Evolutionary conservation across 2,888 invertebrate species (phyloP), one percentile per base, ranked within the genome.

Genomic region (Drosophila anomelani): DNA sequence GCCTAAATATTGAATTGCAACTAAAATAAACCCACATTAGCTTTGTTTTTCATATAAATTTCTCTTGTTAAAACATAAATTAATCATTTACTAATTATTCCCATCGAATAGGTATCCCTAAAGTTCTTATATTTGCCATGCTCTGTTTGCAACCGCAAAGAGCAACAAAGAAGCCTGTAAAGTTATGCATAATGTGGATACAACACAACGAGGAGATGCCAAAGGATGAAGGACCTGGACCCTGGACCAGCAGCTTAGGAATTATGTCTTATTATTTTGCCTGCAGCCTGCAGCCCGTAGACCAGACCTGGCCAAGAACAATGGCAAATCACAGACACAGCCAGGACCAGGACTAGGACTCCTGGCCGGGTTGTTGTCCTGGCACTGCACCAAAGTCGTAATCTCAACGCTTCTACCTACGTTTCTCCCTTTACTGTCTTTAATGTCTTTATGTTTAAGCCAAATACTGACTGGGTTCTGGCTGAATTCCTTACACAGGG

Each of bases 401-500:
- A 72, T 72, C 73, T 56, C 73, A 51, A 56, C 56, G 72, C 72
- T 61, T 47, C 20, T 55, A 54, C 51, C 34, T 23, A 51, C 20
- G 15, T 29, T 41, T 15, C 46, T n/a, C 12, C 51, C 71, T 76
- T 84, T 79, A 76, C 84, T 85, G 83, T 79, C 83, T 84, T 83
- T 83, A 83, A 83, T 87, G 83, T 79, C 83, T 84, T 77, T 79
- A 84, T 83, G 60, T 70, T 67, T 69, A 64, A 69, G 73, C 80
- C 80, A 77, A 82, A 77, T 80, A 64, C 76, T 78, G 72, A 61
- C 51, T 69, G 20, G 34, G 74, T 38, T 36, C 39, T 26, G 6
- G 26, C 1, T 10, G 34, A 43, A 56, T 13, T 15, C 32, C 53
- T 34, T 64, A 20, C 66, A 64, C 66, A 23, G 38, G 7, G 13